These are phyloP conservation scores for Phaenicophaeus curvirostris DNA, from an alignment of 2,797 vertebrate genomes.

Conservation along the genomic window DNA sequence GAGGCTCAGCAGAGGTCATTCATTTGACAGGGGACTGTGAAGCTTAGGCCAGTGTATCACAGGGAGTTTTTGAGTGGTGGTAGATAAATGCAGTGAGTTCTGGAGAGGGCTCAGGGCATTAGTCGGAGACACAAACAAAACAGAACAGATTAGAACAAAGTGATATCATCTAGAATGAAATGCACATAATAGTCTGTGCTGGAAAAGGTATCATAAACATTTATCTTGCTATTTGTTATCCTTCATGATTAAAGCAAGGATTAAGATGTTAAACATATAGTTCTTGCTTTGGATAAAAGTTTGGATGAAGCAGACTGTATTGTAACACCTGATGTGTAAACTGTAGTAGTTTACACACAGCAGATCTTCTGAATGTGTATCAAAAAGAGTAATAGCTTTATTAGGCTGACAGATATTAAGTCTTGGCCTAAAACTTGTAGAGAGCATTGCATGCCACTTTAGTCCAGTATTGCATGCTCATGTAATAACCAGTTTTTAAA, in stretches of 20 bases:
- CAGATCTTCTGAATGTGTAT: background rate
- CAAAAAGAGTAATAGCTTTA: background rate
- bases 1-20: background rate
- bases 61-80: background rate
- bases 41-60: background rate
- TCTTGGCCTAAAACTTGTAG: background rate
- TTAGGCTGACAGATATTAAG: background rate
- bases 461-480: background rate
- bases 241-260: background rate
- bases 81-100: background rate
- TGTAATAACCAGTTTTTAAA: background rate
- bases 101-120: background rate
- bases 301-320: background rate
- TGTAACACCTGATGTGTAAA: background rate
- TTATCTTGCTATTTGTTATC: background rate
- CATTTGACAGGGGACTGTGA: background rate
- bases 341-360: background rate
- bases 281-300: background rate
- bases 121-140: background rate
- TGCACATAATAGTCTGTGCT: background rate
- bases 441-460: background rate
- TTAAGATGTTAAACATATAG: background rate
- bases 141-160: background rate
- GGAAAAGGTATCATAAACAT: background rate
- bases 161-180: background rate